phyloP scores from a whole-genome alignment of 53 echinoderm and acorn worm genomes.

The Actinopyga echinites region DNA sequence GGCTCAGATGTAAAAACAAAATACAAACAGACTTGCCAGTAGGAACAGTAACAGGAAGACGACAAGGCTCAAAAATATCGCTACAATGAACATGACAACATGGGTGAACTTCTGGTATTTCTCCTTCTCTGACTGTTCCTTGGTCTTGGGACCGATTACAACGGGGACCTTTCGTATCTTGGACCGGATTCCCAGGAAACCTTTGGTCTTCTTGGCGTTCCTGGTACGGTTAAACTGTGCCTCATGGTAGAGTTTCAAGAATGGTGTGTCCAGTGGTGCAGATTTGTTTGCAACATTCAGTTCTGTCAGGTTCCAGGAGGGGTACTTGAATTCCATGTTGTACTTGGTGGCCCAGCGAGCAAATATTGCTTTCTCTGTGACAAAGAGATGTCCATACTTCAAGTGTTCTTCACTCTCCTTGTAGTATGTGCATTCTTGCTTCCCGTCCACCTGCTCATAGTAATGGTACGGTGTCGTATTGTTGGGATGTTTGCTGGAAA shows the following conservation, averaged over 20 bases:
- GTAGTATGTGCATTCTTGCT: constrained; percentile 92
- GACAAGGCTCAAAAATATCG: constrained; percentile 87
- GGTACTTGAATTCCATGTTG: constrained; percentile 92
- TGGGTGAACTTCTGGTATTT: constrained; percentile 94
- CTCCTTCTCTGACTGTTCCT: constrained; percentile 89
- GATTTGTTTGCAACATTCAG: constrained; percentile 51
- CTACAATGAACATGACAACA: constrained; percentile 94
- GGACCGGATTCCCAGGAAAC: constrained; percentile 50
- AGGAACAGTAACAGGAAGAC: constrained; percentile 92
- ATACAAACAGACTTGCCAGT: constrained; percentile 98
- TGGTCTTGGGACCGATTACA: constrained; percentile 81
- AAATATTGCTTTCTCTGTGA: constrained; percentile 97
- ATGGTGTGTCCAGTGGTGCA: constrained; percentile 88
- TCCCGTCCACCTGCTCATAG: constrained; percentile 79
- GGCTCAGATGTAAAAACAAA: constrained; percentile 81
- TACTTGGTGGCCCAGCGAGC: constrained; percentile 89
- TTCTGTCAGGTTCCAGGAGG: constrained; percentile 81
- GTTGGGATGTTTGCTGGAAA: constrained; percentile 69
- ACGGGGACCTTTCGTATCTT: constrained; percentile 63
- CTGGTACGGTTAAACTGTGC: constrained; percentile 83
- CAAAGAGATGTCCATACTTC: constrained; percentile 87
- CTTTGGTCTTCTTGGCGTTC: constrained; percentile 50
- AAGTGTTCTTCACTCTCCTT: constrained; percentile 90
- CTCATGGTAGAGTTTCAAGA: constrained; percentile 85
- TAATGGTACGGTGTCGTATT: constrained; percentile 92